These are phyloP conservation scores for Ctenopoma multispine DNA, from an alignment of 2,797 vertebrate genomes.

Conservation along the genomic window DNA sequence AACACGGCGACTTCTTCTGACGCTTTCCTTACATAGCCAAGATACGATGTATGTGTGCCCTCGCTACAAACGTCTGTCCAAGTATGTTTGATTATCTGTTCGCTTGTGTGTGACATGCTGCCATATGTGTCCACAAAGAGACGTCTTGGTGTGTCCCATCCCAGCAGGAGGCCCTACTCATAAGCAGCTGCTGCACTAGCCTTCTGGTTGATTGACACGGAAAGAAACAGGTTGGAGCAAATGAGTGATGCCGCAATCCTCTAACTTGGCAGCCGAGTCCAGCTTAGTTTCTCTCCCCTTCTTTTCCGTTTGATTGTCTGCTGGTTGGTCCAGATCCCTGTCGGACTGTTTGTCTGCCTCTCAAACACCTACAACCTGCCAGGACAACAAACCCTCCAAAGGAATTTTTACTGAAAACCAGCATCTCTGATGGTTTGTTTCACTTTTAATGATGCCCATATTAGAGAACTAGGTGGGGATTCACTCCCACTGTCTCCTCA, in stretches of 20 bases:
- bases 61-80: slow-evolving; percentile 32
- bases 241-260: slow-evolving; percentile 29
- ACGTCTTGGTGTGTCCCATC: slow-evolving; percentile 8
- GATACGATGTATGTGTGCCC: not conserved
- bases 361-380: slow-evolving; percentile 21
- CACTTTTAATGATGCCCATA: slow-evolving; percentile 68
- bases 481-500: slow-evolving; percentile 58
- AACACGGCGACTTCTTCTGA: slow-evolving; percentile 24
- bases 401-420: slow-evolving; percentile 9
- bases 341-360: slow-evolving; percentile 47
- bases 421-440: slow-evolving; percentile 35
- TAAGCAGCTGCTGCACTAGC: slow-evolving; percentile 16
- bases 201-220: slow-evolving; percentile 39
- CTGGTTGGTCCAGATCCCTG: slow-evolving; percentile 27
- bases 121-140: slow-evolving; percentile 27
- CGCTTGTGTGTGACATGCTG: not conserved
- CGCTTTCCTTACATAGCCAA: slow-evolving; percentile 26
- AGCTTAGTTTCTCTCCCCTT: slow-evolving; percentile 22
- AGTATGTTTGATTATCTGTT: slow-evolving; percentile 25
- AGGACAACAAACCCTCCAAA: slow-evolving; percentile 48
- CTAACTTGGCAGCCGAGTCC: slow-evolving; percentile 25
- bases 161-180: slow-evolving; percentile 10
- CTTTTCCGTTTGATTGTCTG: slow-evolving; percentile 26
- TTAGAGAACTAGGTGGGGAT: slow-evolving; percentile 55
- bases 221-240: slow-evolving; percentile 37